Evolutionary conservation across 2,113 vertebrate species (phyloP).

Genomic region (Neotragus pygmaeus): DNA sequence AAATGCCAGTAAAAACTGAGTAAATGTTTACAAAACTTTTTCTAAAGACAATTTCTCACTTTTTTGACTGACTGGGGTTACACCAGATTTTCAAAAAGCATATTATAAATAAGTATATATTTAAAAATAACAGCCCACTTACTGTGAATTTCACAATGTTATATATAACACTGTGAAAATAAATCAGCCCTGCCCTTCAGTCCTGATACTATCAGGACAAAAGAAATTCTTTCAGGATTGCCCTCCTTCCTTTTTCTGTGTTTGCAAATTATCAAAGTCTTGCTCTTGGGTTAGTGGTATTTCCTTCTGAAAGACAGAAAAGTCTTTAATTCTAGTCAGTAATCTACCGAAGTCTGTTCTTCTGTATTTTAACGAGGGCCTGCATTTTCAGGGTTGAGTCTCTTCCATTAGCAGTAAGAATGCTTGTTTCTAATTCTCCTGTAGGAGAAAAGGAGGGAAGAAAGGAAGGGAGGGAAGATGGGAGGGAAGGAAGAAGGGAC

Average conservation of each 20-base stretch:
- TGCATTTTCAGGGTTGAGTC: background rate
- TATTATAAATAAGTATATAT: background rate
- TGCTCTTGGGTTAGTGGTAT: background rate
- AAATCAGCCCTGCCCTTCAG: background rate
- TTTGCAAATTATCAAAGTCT: background rate
- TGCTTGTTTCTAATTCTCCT: slow-evolving; percentile 38
- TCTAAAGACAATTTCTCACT: background rate
- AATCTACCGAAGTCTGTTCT: background rate
- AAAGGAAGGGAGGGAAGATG: background rate
- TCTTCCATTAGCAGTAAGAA: background rate
- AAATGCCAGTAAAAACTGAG: slow-evolving; percentile 21
- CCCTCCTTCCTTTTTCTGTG: background rate
- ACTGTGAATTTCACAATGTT: background rate
- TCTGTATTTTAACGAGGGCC: background rate
- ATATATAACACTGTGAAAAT: no score
- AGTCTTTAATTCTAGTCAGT: background rate
- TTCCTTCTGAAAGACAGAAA: background rate
- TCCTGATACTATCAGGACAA: background rate
- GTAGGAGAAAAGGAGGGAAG: background rate
- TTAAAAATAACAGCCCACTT: background rate
- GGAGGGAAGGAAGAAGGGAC: background rate
- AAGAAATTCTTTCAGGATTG: background rate
- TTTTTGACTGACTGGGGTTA: slow-evolving; percentile 57
- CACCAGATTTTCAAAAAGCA: background rate
- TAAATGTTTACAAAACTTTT: slow-evolving; percentile 23